A percentile compares a stretch with the other conserved stretches of the same genome.
Evolutionary conservation across 2,113 vertebrate species (phyloP).

Genomic region (Raja brachyura): DNA sequence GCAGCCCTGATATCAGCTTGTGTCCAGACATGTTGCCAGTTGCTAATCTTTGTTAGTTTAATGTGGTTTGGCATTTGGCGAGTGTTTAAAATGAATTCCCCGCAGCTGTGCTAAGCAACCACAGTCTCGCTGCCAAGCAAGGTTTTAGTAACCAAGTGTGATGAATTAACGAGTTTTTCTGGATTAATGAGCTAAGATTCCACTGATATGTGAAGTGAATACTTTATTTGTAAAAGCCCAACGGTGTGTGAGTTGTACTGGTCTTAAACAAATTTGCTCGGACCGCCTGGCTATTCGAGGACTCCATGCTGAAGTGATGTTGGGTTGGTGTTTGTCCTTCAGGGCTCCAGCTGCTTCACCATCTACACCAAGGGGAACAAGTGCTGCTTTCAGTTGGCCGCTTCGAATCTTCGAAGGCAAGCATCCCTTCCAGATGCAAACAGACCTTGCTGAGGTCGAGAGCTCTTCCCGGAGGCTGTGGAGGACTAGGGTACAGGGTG

Average conservation of each 20-base stretch:
- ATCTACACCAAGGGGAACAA: background rate
- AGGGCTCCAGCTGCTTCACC: background rate
- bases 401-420: background rate
- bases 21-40: background rate
- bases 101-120: background rate
- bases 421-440: background rate
- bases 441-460: too few relatives aligned
- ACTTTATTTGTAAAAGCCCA: background rate
- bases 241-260: too few relatives aligned
- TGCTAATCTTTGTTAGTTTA: background rate
- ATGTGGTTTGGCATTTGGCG: background rate
- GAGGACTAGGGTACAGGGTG: too few relatives aligned
- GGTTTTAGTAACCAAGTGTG: background rate
- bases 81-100: slow-evolving; percentile 8
- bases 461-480: too few relatives aligned
- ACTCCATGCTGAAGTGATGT: too few relatives aligned
- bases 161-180: background rate
- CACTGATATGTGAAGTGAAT: background rate
- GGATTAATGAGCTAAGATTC: background rate
- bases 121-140: background rate
- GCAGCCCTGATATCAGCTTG: too few relatives aligned
- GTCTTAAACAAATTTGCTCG: background rate
- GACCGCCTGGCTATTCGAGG: background rate
- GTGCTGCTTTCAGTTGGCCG: background rate
- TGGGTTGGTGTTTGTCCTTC: background rate